Evolutionary conservation across 37 sponge, comb jelly and placozoan genomes (phyloP).

Genomic region (Aplysina aerophoba): DNA sequence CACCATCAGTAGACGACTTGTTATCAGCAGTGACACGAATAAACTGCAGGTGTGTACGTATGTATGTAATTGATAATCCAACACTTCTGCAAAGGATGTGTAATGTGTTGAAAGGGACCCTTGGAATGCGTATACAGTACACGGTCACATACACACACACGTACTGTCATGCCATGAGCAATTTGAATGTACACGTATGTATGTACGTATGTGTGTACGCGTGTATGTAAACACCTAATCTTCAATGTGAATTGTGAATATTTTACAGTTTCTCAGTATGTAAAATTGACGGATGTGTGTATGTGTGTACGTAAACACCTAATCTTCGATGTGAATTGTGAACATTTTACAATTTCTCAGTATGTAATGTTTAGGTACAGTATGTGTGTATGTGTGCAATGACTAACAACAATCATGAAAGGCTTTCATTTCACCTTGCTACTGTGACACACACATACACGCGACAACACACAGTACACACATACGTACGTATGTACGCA

Average conservation of each 20-base stretch:
- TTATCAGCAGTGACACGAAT: background rate
- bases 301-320: too few species aligned
- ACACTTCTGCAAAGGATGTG: too few species aligned
- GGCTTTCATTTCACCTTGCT: background rate
- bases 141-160: too few species aligned
- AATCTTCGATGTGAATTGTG: background rate
- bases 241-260: background rate
- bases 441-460: slow-evolving; percentile 51
- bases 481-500: too few species aligned
- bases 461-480: background rate
- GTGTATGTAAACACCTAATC: slow-evolving; percentile 20
- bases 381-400: background rate
- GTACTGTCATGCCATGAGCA: too few species aligned
- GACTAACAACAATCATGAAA: background rate
- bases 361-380: background rate
- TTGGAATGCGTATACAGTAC: too few species aligned
- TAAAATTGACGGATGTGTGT: background rate
- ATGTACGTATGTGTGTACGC: slow-evolving; percentile 3
- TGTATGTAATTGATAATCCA: too few species aligned
- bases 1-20: background rate
- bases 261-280: background rate
- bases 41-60: slow-evolving; percentile 19
- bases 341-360: background rate
- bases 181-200: background rate
- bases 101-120: too few species aligned